Evolutionary conservation across 1,140 invertebrate genomes (phyloP).

Genomic region (Alviniconcha marisindica): DNA sequence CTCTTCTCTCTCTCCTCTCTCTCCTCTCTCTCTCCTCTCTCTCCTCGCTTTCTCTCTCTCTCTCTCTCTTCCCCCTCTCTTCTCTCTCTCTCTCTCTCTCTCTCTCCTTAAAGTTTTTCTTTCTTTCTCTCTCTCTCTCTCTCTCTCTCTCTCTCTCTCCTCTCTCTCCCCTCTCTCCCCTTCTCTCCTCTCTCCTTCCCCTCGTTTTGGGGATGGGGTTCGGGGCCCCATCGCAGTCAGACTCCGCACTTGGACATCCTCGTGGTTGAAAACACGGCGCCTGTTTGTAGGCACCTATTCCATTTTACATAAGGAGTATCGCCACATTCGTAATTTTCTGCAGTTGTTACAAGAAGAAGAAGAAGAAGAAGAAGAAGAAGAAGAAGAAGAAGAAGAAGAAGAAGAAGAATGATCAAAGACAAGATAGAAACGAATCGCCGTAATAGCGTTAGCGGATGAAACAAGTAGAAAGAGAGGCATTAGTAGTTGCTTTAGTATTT

Average conservation of each 20-base stretch:
- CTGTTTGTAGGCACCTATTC: background rate
- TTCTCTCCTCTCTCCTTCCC: constrained; percentile 1
- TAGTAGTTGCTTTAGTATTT: too few relatives aligned
- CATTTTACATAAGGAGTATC: background rate
- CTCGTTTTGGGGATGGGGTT: background rate
- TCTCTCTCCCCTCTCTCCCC: background rate
- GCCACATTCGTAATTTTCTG: background rate
- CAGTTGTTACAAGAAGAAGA: too few relatives aligned
- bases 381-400: too few relatives aligned
- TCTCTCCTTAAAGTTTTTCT: background rate
- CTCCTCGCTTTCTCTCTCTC: background rate
- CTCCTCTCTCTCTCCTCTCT: too few relatives aligned
- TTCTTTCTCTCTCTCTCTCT: background rate
- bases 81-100: background rate
- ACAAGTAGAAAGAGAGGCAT: too few relatives aligned
- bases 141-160: background rate
- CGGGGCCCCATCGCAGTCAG: background rate
- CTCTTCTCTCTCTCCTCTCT: too few relatives aligned
- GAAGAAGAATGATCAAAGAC: too few relatives aligned
- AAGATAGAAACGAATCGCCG: too few relatives aligned
- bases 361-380: too few relatives aligned
- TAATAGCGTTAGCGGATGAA: too few relatives aligned
- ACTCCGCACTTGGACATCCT: background rate
- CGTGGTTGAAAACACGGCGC: background rate
- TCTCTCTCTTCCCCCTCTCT: too few relatives aligned